Percentiles rank a stretch among this genome's conserved stretches.
Evolutionary conservation across 2,797 vertebrate species (phyloP).

Genomic region (Brotula barbata): DNA sequence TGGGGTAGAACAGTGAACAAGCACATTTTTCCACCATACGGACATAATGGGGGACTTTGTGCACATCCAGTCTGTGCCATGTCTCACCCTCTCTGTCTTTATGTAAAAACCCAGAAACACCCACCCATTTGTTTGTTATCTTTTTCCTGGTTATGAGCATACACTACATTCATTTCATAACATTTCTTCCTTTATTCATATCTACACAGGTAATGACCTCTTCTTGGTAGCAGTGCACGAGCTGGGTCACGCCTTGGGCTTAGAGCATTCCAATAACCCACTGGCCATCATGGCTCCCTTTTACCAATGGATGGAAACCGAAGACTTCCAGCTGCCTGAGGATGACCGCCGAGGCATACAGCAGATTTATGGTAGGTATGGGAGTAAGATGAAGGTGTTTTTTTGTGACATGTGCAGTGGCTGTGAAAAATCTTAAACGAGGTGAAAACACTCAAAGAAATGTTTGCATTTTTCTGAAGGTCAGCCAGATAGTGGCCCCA

Average conservation of each 20-base stretch:
- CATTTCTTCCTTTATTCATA: not conserved
- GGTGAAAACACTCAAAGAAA: too few relatives aligned
- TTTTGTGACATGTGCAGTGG: not conserved
- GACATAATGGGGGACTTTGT: not conserved
- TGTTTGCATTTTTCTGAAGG: constrained; percentile 70
- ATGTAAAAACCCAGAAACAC: not conserved
- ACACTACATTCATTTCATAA: too few relatives aligned
- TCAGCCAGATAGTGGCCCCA: constrained; percentile 80
- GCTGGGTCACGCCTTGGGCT: constrained; percentile 91
- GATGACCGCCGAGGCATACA: constrained; percentile 93
- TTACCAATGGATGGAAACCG: constrained; percentile 99
- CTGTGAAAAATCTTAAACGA: too few relatives aligned
- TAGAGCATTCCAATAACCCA: constrained; percentile 97
- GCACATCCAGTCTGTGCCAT: not conserved
- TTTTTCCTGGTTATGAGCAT: too few relatives aligned
- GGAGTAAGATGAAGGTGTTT: not conserved
- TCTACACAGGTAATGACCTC: constrained; percentile 88
- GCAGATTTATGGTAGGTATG: constrained; percentile 89
- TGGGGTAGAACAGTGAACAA: constrained; percentile 12
- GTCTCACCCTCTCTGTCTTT: not conserved
- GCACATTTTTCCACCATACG: not conserved
- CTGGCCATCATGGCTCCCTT: constrained; percentile 97
- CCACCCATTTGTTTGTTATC: too few relatives aligned
- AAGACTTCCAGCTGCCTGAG: constrained; percentile 92
- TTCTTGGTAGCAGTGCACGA: constrained; percentile 96